Percentiles rank a stretch among this genome's conserved stretches.
Evolutionary conservation across 1,140 invertebrate genomes (phyloP).

Genomic region (Drosophila bifasciata): DNA sequence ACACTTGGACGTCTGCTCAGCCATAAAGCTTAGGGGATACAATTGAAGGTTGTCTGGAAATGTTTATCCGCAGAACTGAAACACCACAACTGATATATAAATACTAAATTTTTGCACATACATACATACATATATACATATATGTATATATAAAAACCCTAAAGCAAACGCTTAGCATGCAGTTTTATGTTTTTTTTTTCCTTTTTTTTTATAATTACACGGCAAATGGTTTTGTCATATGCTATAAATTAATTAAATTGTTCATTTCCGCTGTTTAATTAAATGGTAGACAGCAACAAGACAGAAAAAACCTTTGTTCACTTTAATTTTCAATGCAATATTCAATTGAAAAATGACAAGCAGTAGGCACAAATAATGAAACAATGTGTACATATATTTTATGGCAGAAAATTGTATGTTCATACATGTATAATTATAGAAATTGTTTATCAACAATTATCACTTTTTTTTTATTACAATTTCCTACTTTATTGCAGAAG

Average conservation of each 20-base stretch:
- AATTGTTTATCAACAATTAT: too few species aligned
- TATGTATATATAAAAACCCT: not conserved
- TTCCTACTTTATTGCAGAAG: too few species aligned
- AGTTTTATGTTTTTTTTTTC: conserved; percentile 13
- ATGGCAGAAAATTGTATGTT: not conserved
- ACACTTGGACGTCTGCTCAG: conserved; percentile 22
- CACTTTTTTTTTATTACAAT: too few species aligned
- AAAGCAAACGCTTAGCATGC: conserved; percentile 17
- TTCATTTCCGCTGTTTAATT: conserved; percentile 75
- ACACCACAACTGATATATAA: conserved; percentile 16
- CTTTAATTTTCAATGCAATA: conserved; percentile 45
- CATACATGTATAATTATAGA: not conserved
- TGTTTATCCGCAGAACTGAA: not conserved
- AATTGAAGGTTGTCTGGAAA: conserved; percentile 43
- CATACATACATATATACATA: too few species aligned
- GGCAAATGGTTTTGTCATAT: conserved; percentile 33
- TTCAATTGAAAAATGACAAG: conserved; percentile 69
- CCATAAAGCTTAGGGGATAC: conserved; percentile 26
- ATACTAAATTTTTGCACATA: not conserved
- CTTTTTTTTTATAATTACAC: conserved; percentile 24
- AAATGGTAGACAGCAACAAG: conserved; percentile 32
- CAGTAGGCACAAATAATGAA: conserved; percentile 36
- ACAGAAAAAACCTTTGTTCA: conserved; percentile 1
- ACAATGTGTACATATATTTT: conserved; percentile 27
- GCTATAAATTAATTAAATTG: conserved; percentile 74